Percentiles rank a stretch among this genome's conserved stretches.
Conservation (phyloP, 2,113 vertebrate genomes). For the Poeciliopsis turrubarensis region DNA sequence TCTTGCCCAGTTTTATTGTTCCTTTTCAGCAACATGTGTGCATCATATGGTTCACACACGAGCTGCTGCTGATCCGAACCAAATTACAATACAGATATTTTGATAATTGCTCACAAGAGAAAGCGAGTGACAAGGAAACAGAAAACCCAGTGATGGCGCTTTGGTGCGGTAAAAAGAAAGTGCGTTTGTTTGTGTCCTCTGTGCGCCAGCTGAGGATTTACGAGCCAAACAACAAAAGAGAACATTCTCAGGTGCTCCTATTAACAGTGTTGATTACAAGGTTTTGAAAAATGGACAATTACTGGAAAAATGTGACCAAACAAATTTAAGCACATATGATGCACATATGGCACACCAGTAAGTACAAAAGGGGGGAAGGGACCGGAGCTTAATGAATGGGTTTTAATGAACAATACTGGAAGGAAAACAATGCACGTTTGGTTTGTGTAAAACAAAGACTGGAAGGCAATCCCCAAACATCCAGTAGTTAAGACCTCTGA, state of each 20-base stretch:
- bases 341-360: slow-evolving; percentile 44
- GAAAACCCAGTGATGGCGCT: slow-evolving; percentile 11
- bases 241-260: slow-evolving; percentile 67
- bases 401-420: slow-evolving; percentile 40
- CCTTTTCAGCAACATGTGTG: not conserved
- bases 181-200: slow-evolving; percentile 49
- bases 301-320: slow-evolving; percentile 36
- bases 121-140: slow-evolving; percentile 25
- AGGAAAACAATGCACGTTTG: slow-evolving; percentile 8
- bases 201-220: slow-evolving; percentile 51
- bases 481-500: slow-evolving; percentile 25
- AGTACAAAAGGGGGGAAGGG: not conserved
- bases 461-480: slow-evolving; percentile 27
- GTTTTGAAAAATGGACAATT: slow-evolving; percentile 52
- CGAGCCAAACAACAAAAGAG: slow-evolving; percentile 50
- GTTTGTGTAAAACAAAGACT: slow-evolving; percentile 36
- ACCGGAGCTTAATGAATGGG: slow-evolving; percentile 1
- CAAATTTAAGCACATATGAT: slow-evolving; percentile 38
- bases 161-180: slow-evolving; percentile 18
- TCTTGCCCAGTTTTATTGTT: not conserved
- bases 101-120: slow-evolving; percentile 5
- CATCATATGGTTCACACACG: slow-evolving; percentile 28
- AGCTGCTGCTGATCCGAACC: not conserved
- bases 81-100: not conserved
- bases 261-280: slow-evolving; percentile 51